Base-by-base conservation (phyloP, 2,888 invertebrate species). In the Cinara cedri region DNA sequence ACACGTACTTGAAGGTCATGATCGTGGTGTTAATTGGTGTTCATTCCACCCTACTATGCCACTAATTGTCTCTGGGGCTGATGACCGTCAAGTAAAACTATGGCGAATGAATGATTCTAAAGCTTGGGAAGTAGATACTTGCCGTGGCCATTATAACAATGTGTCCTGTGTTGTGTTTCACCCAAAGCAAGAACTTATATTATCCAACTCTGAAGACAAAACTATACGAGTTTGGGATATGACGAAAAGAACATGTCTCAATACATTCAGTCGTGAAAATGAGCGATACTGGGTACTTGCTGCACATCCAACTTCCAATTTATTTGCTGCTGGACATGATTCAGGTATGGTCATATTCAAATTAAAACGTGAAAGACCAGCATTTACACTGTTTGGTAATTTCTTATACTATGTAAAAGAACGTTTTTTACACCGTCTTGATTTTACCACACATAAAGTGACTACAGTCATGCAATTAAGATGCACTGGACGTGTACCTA, bases 261-360 rank as follows among this genome's bases (percentile, higher is more conserved):
- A 96, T 84, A 96, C 96, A 0, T 96, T 96, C 88, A 89, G 98
- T 13, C 89, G 98, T 81, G 98, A 99, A 85, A 93, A 97, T 85
- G 98, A 99, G 85, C 89, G 98, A 81, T 99, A 98, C 87, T 99
- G 99, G 99, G 95, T 98, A 16, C 87, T 99, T 82, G 91, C 95
- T 0, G 92, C 96, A 0, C 99, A 99, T 87, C 98, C 98, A 0
- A 91, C 93, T 0, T 88, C 98, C 66, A 99, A 98, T 87, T 87
- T 99, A 70, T 99, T 99, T 87, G 99, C 98, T 24, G 99, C 98
- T n/a, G 98, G 99, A 0, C 99, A 99, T 86, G 99, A 99, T 88
- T 93, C 93, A 57, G 99, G 98, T 83, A 94, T 96, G 95, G 90
- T 96, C n/a, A 91, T 96, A 76, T 96, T 95, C 87, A 92, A 90